Evolutionary conservation across 2,113 vertebrate genomes (phyloP).

Genomic region (Falco punctatus): DNA sequence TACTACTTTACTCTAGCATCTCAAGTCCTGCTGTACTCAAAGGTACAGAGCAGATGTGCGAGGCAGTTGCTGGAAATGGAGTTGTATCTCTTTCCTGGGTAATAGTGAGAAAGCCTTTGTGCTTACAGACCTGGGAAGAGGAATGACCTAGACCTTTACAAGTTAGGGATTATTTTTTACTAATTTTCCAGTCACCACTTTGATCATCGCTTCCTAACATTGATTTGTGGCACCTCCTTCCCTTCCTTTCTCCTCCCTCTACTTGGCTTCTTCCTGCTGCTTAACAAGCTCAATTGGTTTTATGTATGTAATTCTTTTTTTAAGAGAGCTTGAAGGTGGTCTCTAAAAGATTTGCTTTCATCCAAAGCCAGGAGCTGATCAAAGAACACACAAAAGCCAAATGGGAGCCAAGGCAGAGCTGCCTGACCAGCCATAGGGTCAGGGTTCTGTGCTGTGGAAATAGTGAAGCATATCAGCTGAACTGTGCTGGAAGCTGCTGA

Average conservation of each 20-base stretch:
- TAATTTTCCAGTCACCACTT: neutral
- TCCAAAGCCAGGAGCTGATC: constrained; percentile 52
- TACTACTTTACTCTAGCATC: neutral
- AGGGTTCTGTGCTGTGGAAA: constrained; percentile 2
- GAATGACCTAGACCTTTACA: neutral
- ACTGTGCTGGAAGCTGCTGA: neutral
- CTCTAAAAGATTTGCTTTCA: constrained; percentile 46
- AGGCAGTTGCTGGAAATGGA: neutral
- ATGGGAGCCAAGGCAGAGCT: constrained; percentile 23
- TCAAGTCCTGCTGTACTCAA: neutral
- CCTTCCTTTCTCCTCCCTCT: constrained; percentile 34
- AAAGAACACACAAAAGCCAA: constrained; percentile 42
- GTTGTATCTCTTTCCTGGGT: neutral
- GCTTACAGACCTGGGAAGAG: neutral
- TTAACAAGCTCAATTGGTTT: constrained; percentile 57
- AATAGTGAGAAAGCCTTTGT: neutral
- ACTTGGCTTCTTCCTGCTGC: constrained; percentile 37
- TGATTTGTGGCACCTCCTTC: constrained; percentile 35
- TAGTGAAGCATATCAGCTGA: neutral
- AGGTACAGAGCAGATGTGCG: neutral
- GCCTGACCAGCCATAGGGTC: neutral
- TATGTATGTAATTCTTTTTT: constrained; percentile 37
- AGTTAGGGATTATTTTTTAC: neutral
- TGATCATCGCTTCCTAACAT: neutral
- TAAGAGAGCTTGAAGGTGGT: constrained; percentile 40